Evolutionary conservation across 2,888 invertebrate genomes (phyloP).

Genomic region (Spilarctia lutea): DNA sequence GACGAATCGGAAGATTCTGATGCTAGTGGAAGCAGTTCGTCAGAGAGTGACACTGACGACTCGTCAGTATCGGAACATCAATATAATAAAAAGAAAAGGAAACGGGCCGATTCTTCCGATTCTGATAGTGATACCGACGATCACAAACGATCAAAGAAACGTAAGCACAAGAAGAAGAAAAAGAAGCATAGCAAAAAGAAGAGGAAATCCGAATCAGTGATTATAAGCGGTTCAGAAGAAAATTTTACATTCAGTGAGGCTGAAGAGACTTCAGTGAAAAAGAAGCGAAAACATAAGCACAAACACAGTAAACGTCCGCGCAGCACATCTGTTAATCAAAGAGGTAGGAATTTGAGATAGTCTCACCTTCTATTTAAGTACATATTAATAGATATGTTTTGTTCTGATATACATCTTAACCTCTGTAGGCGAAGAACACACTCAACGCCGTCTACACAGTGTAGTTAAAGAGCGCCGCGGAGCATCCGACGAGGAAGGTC

Average conservation of each 20-base stretch:
- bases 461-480: slow-evolving; percentile 77
- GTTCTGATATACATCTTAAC: slow-evolving; percentile 9
- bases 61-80: slow-evolving; percentile 75
- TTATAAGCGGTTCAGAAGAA: slow-evolving; percentile 63
- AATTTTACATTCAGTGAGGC: slow-evolving; percentile 75
- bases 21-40: slow-evolving; percentile 72
- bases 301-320: slow-evolving; percentile 73
- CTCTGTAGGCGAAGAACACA: slow-evolving; percentile 57
- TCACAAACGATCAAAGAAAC: slow-evolving; percentile 77
- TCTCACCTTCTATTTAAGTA: no score
- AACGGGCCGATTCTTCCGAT: slow-evolving; percentile 77
- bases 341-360: slow-evolving; percentile 55
- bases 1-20: slow-evolving; percentile 80
- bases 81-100: slow-evolving; percentile 80
- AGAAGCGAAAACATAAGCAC: slow-evolving; percentile 80
- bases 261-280: slow-evolving; percentile 73
- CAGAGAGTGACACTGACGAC: slow-evolving; percentile 78
- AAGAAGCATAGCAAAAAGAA: slow-evolving; percentile 83
- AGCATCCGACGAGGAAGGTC: slow-evolving; percentile 70
- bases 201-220: slow-evolving; percentile 70
- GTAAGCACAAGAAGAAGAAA: slow-evolving; percentile 85
- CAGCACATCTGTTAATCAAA: slow-evolving; percentile 66
- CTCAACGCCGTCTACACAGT: slow-evolving; percentile 74
- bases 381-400: neutral
- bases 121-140: slow-evolving; percentile 79